Evolutionary conservation across 1,140 invertebrate species (phyloP).

Genomic region (Ceratina japonica): DNA sequence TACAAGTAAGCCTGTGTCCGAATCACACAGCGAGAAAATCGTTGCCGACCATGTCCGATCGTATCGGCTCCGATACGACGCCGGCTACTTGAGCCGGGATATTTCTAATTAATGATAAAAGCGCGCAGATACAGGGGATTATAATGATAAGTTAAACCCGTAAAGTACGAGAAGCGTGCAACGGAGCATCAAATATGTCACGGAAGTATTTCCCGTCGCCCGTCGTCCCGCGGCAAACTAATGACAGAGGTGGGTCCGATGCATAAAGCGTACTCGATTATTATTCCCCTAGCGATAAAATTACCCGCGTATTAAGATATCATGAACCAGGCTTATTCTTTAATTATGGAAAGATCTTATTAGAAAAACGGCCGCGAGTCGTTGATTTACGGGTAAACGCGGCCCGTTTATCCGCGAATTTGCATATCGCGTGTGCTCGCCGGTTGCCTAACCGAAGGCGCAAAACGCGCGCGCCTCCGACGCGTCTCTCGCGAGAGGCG

Average conservation of each 20-base stretch:
- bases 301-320: conserved; percentile 24
- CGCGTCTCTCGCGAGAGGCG: conserved; percentile 18
- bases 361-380: conserved; percentile 53
- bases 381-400: conserved; percentile 62
- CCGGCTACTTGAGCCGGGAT: not conserved
- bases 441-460: conserved; percentile 43
- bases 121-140: not conserved
- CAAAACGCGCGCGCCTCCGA: not conserved
- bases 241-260: conserved; percentile 16
- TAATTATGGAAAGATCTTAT: conserved; percentile 61
- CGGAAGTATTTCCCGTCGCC: conserved; percentile 20
- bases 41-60: not conserved
- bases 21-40: not conserved
- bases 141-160: conserved; percentile 10
- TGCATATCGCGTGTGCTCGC: conserved; percentile 70
- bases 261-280: not conserved
- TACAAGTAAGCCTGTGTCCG: conserved; percentile 26
- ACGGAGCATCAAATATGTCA: not conserved
- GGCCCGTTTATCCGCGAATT: conserved; percentile 64
- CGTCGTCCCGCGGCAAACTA: no score
- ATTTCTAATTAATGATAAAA: conserved; percentile 30
- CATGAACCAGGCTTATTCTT: conserved; percentile 34
- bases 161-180: not conserved
- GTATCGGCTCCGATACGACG: no score
- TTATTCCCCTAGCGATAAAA: conserved; percentile 22